Conservation (phyloP, 1,140 invertebrate species). For the Lasaia peninsularis region DNA sequence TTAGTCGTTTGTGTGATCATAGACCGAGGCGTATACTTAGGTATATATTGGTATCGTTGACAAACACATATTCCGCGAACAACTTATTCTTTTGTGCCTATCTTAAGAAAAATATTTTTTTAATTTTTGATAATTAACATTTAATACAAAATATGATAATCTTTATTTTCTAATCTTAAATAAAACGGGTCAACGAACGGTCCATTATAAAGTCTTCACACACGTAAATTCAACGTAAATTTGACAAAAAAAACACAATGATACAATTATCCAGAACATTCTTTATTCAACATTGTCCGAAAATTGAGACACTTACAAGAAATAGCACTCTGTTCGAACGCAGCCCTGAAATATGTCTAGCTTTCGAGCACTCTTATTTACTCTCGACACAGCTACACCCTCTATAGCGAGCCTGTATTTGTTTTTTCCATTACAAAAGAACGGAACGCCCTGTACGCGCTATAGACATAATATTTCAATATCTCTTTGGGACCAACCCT, state of each 20-base stretch:
- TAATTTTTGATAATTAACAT: too few species aligned
- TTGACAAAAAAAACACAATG: constrained; percentile 25
- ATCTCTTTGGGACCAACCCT: constrained; percentile 45
- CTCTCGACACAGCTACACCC: constrained; percentile 25
- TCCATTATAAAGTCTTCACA: too few species aligned
- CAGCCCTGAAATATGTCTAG: constrained; percentile 58
- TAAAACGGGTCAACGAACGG: too few species aligned
- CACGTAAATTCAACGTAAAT: not conserved
- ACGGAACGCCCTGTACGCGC: constrained; percentile 53
- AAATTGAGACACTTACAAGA: constrained; percentile 66
- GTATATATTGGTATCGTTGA: too few species aligned
- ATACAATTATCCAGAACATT: constrained; percentile 41
- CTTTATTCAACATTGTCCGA: constrained; percentile 70
- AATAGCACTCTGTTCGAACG: constrained; percentile 57
- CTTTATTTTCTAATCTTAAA: too few species aligned
- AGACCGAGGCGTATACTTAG: too few species aligned
- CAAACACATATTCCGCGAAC: too few species aligned
- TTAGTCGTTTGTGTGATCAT: too few species aligned
- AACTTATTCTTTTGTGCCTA: too few species aligned
- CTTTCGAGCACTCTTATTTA: constrained; percentile 51
- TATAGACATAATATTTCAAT: constrained; percentile 70
- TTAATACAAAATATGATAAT: too few species aligned
- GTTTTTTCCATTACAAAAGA: constrained; percentile 73
- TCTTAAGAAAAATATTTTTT: too few species aligned
- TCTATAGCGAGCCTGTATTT: constrained; percentile 48